Evolutionary conservation across 2,888 invertebrate species (phyloP).

Genomic region (Caenorhabditis wallacei): DNA sequence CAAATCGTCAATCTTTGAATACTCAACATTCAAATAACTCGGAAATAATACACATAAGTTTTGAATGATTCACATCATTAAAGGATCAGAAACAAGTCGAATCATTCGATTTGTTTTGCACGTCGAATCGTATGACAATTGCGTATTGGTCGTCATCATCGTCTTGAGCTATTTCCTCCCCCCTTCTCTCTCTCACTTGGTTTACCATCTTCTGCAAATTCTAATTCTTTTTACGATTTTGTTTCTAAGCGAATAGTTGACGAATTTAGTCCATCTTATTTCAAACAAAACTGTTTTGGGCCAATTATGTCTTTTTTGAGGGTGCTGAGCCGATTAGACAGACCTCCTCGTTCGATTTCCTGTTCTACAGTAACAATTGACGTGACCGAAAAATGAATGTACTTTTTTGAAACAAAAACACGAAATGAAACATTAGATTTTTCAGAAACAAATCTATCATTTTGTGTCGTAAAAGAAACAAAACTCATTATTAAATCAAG

Average conservation of each 20-base stretch:
- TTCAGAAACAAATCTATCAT: too few species aligned
- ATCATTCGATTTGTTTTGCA: slow-evolving; percentile 66
- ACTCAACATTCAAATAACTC: slow-evolving; percentile 36
- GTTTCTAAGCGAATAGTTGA: slow-evolving; percentile 28
- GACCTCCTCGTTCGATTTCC: slow-evolving; percentile 48
- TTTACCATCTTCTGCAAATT: slow-evolving; percentile 52
- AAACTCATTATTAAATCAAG: slow-evolving; percentile 64
- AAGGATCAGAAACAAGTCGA: slow-evolving; percentile 69
- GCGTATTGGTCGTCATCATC: neutral
- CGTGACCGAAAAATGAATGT: neutral
- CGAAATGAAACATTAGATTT: slow-evolving; percentile 14
- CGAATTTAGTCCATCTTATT: slow-evolving; percentile 34
- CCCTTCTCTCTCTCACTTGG: slow-evolving; percentile 15
- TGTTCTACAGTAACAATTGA: slow-evolving; percentile 42
- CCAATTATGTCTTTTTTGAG: slow-evolving; percentile 63
- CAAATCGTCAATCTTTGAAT: slow-evolving; percentile 45
- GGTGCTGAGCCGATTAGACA: slow-evolving; percentile 64
- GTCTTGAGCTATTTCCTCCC: slow-evolving; percentile 41
- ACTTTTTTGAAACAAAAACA: slow-evolving; percentile 12
- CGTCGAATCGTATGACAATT: slow-evolving; percentile 28
- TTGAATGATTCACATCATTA: slow-evolving; percentile 59
- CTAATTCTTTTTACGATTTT: slow-evolving; percentile 67
- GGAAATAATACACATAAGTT: slow-evolving; percentile 64
- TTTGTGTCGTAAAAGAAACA: slow-evolving; percentile 3
- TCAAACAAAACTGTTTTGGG: slow-evolving; percentile 54